phyloP scores from a whole-genome alignment of 2,888 invertebrate species.

The Chloromyia formosa region DNA sequence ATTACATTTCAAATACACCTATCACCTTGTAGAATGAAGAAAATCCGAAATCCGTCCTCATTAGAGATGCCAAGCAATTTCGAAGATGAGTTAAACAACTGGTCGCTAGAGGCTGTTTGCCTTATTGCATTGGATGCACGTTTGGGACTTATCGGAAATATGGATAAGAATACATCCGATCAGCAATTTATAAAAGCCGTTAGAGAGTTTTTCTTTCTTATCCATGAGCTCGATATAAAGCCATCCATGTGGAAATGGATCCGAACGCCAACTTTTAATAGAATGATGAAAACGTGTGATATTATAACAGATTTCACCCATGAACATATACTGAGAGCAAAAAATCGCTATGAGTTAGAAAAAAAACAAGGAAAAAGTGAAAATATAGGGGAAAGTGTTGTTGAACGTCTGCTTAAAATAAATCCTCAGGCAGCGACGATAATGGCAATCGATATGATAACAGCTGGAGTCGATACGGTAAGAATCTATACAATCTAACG shows the following conservation, averaged over 20 bases:
- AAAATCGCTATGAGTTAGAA: slow-evolving; percentile 52
- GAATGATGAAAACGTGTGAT: slow-evolving; percentile 55
- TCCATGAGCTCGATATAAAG: slow-evolving; percentile 55
- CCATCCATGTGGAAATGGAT: slow-evolving; percentile 59
- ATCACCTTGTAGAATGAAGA: slow-evolving; percentile 60
- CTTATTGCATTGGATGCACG: slow-evolving; percentile 63
- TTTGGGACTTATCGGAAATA: slow-evolving; percentile 54
- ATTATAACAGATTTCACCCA: slow-evolving; percentile 55
- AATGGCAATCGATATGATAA: slow-evolving; percentile 75
- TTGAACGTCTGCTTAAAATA: slow-evolving; percentile 71
- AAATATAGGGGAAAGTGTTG: slow-evolving; percentile 66
- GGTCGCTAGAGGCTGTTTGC: slow-evolving; percentile 69
- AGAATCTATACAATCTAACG: too few species aligned
- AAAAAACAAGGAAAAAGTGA: slow-evolving; percentile 58
- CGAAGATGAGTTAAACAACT: slow-evolving; percentile 66
- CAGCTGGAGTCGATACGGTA: slow-evolving; percentile 79
- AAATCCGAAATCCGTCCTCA: slow-evolving; percentile 55
- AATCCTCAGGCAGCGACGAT: slow-evolving; percentile 71
- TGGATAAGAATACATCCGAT: slow-evolving; percentile 29
- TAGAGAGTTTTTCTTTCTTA: slow-evolving; percentile 46
- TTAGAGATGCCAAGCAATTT: slow-evolving; percentile 64
- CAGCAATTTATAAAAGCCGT: slow-evolving; percentile 42
- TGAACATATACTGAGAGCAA: slow-evolving; percentile 60
- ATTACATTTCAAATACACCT: too few species aligned
- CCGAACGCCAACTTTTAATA: slow-evolving; percentile 56